These are phyloP conservation scores for Eulithis prunata DNA, from an alignment of 2,888 invertebrate genomes.

Conservation along the genomic window DNA sequence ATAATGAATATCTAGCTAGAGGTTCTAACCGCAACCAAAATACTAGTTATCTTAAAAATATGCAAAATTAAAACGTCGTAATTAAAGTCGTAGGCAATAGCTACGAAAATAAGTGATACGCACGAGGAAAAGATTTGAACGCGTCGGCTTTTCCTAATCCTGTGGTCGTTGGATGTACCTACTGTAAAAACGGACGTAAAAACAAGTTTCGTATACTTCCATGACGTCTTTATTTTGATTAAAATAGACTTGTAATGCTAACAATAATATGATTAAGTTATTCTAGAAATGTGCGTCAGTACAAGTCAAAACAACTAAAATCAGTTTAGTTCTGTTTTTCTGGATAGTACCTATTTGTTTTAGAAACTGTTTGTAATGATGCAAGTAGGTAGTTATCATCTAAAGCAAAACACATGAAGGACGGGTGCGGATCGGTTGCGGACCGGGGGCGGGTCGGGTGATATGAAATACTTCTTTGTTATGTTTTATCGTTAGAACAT, in stretches of 20 bases:
- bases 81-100: background rate
- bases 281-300: background rate
- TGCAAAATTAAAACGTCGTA: background rate
- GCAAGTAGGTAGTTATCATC: no score
- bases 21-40: no score
- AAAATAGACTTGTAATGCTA: no score
- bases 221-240: background rate
- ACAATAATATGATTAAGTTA: no score
- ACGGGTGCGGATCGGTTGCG: no score
- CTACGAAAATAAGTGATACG: constrained; percentile 20
- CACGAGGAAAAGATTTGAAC: constrained; percentile 17
- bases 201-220: background rate
- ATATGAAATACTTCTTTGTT: no score
- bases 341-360: background rate
- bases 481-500: no score
- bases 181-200: no score
- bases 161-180: no score
- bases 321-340: background rate
- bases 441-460: no score
- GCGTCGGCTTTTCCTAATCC: constrained; percentile 1
- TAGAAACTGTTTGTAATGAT: background rate
- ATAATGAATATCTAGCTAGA: no score
- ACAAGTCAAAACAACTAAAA: background rate
- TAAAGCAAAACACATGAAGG: no score
- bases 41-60: background rate